Evolutionary conservation across 1,140 invertebrate genomes (phyloP).

Genomic region (Drosophila saltans): DNA sequence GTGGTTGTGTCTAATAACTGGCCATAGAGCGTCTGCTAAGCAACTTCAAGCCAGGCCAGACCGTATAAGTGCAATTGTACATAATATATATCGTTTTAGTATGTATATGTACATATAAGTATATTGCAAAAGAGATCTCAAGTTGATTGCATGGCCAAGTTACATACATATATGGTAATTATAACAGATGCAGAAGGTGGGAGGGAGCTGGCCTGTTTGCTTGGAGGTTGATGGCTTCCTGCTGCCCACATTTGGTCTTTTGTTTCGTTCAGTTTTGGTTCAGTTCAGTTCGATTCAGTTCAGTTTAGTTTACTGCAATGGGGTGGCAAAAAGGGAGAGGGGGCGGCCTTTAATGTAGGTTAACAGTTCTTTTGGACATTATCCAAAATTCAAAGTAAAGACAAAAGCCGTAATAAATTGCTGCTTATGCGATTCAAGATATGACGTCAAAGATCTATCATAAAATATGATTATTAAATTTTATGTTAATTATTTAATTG

Average conservation of each 20-base stretch:
- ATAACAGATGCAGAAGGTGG: slow-evolving; percentile 57
- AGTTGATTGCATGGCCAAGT: slow-evolving; percentile 54
- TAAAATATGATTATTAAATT: slow-evolving; percentile 9
- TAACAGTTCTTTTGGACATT: slow-evolving; percentile 64
- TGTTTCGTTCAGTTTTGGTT: slow-evolving; percentile 4
- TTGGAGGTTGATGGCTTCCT: slow-evolving; percentile 46
- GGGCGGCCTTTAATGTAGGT: slow-evolving; percentile 61
- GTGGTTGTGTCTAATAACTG: slow-evolving; percentile 3
- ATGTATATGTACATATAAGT: slow-evolving; percentile 25
- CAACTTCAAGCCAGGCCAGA: slow-evolving; percentile 17
- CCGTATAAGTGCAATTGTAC: slow-evolving; percentile 10
- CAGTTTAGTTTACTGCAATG: neutral
- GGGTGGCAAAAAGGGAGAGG: no score
- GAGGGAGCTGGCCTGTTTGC: slow-evolving; percentile 2
- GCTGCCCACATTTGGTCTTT: slow-evolving; percentile 48
- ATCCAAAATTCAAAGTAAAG: slow-evolving; percentile 36
- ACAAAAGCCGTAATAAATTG: slow-evolving; percentile 13
- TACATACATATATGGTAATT: slow-evolving; percentile 72
- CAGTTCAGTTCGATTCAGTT: neutral
- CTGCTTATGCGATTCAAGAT: neutral
- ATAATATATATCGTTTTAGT: neutral
- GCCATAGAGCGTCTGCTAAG: slow-evolving; percentile 2
- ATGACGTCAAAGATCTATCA: slow-evolving; percentile 12
- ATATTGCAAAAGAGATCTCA: slow-evolving; percentile 50
- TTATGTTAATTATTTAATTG: slow-evolving; percentile 18